phyloP scores from a whole-genome alignment of 2,888 invertebrate species.

The Acronicta aceris region DNA sequence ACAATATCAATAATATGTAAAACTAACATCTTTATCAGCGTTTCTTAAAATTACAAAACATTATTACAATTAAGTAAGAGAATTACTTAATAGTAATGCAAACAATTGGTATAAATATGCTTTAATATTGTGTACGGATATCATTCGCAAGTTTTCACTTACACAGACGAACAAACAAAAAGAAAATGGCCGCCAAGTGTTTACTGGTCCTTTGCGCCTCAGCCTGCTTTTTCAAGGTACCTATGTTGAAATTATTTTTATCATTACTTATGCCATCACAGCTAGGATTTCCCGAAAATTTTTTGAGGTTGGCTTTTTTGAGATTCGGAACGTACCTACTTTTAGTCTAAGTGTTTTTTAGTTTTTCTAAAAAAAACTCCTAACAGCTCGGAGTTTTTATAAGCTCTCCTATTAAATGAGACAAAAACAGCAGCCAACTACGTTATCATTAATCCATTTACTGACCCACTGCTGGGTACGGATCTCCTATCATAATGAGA shows the following conservation, averaged over 20 bases:
- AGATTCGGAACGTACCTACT: too few species aligned
- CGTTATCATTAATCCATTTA: too few species aligned
- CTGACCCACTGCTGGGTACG: too few species aligned
- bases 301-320: too few species aligned
- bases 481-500: too few species aligned
- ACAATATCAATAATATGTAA: neutral
- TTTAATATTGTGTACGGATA: neutral
- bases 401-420: too few species aligned
- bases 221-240: slow-evolving; percentile 67
- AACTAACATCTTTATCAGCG: slow-evolving; percentile 5
- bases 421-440: too few species aligned
- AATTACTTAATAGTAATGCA: slow-evolving; percentile 10
- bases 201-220: slow-evolving; percentile 61
- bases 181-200: slow-evolving; percentile 64
- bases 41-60: slow-evolving; percentile 5
- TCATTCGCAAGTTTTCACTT: slow-evolving; percentile 43
- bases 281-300: too few species aligned
- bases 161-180: slow-evolving; percentile 22
- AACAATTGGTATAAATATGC: slow-evolving; percentile 38
- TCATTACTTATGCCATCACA: too few species aligned
- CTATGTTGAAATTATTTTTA: slow-evolving; percentile 12
- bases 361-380: too few species aligned
- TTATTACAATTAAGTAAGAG: neutral
- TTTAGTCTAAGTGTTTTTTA: too few species aligned
- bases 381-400: too few species aligned